phyloP scores from a whole-genome alignment of 2,113 vertebrate species.

The Elanus axillaris region DNA sequence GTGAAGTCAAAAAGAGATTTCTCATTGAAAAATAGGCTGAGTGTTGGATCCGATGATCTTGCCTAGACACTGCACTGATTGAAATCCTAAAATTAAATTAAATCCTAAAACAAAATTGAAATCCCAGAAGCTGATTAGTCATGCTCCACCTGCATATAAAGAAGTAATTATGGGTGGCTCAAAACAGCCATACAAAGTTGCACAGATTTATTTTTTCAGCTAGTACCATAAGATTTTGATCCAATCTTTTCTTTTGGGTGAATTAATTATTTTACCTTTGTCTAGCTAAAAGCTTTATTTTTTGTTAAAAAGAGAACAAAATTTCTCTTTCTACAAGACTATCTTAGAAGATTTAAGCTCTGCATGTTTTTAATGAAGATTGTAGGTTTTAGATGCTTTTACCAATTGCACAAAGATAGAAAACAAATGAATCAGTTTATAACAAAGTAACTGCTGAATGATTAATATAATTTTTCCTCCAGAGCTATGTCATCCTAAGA shows the following conservation, averaged over 20 bases:
- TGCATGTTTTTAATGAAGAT: background rate
- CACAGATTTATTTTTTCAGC: background rate
- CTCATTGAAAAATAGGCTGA: background rate
- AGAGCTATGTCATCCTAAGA: background rate
- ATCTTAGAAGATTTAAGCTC: background rate
- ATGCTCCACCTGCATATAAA: background rate
- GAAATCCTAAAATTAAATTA: background rate
- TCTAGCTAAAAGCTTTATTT: background rate
- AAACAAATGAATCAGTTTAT: background rate
- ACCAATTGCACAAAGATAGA: background rate
- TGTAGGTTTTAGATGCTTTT: background rate
- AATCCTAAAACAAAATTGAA: background rate
- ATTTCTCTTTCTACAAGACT: background rate
- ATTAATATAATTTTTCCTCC: conserved; percentile 8
- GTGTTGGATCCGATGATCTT: background rate
- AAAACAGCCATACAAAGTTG: background rate
- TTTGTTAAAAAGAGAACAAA: background rate
- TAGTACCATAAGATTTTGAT: background rate
- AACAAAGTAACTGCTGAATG: background rate
- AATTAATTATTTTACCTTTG: background rate
- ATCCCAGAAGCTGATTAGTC: background rate
- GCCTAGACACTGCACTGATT: background rate
- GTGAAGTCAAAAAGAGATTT: background rate
- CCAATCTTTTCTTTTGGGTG: background rate
- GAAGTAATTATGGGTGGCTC: background rate